Evolutionary conservation across 2,113 vertebrate species (phyloP), one percentile per base, ranked within the genome.

Genomic region (Lepus europaeus): DNA sequence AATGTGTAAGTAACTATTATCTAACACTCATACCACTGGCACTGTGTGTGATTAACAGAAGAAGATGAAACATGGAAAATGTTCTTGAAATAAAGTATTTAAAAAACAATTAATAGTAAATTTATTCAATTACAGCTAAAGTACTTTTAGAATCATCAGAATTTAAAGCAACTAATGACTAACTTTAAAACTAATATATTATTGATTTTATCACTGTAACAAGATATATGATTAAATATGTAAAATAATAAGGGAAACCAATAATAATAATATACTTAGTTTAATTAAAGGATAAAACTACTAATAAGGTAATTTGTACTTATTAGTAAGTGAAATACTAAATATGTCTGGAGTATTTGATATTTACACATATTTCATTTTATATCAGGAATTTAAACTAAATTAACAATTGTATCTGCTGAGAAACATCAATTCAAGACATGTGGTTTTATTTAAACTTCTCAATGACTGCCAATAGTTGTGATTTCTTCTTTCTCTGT

Each of bases 361-460:
- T 73, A n/a, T 63, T 77, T 73, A 45, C 9, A 78, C 39, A 12
- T 29, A 90, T 1, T 91, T 61, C 3, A 94, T 59, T 87, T 89
- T 53, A 33, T 45, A 51, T 69, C 12, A 93, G 22, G 9, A 87
- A 83, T 13, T 31, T 83, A 86, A 80, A 23, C 16, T 77, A 77
- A 74, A 31, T 69, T 20, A 81, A 12, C 2, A 45, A 25, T n/a
- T 68, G 49, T 1, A 86, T 64, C 53, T 45, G 19, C 39, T 89
- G 36, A 82, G 9, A 59, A 36, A 59, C 6, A 69, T 83, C 31
- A 82, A 10, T 53, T 59, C 2, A 36, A 23, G 25, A 17, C 2
- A 79, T 11, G 9, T 14, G 3, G 9, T 87, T 96, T 95, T 84
- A 59, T 87, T 91, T 82, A 76, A 95, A 80, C 12, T 23, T 59